Evolutionary conservation across 2,888 invertebrate species (phyloP), one percentile per base, ranked within the genome.

Genomic region (Taphrorychus bicolor): DNA sequence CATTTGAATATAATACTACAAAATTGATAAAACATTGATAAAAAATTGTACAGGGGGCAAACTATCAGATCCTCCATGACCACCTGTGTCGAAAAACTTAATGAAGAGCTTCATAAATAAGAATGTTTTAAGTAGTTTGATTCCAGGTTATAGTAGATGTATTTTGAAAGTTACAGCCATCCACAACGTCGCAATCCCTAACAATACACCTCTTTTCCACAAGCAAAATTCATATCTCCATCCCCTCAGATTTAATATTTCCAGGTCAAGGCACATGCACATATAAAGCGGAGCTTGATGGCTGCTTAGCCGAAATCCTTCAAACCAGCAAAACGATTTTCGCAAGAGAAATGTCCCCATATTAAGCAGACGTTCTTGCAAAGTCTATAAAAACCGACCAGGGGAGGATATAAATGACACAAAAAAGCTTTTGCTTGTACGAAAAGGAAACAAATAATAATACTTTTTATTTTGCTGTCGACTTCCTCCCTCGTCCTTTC

Each of bases 371-470:
- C 59, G 59, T 59, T 53, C 65, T 59, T 53, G 54, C 54, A 66
- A 66, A 54, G 66, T 60, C 66, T 56, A 66, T 66, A 66, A 66
- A 66, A 66, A 56, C 59, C 40, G 40, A 42, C 21, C 56, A 53
- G 51, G 56, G 42, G 60, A n/a, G 54, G 66, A 45, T 56, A 54
- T 54, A 60, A 66, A 66, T 54, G 66, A 66, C 59, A 49, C 59
- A 66, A 60, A 66, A 66, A 60, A 48, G 66, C 66, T 60, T 66
- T 66, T 51, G 53, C 48, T 53, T 60, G 54, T 54, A 66, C 53
- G 60, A 56, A 59, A 65, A 32, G 54, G 40, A 40, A 54, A 54
- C 24, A 24, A 54, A 54, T 16, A 23, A 19, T 54, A 54, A 54
- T 32, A 54, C 54, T 54, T 54, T 52, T 54, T 40, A 40, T 54